phyloP scores from a whole-genome alignment of 2,113 vertebrate genomes.

The Xenopus tropicalis region UCB_Xtro_10.0 CM004445.2:145708501-145709000 shows the following conservation, averaged over 20 bases:
- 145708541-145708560: neutral
- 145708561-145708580: neutral
- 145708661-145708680: neutral
- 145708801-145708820: neutral
- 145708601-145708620: neutral
- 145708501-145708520: neutral
- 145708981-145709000: neutral
- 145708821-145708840: neutral
- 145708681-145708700: neutral
- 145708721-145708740: neutral
- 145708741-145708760: neutral
- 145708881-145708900: neutral
- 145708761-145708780: neutral
- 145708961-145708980: conserved; percentile 16
- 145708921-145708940: conserved; percentile 36
- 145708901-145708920: conserved; percentile 23
- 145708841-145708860: neutral
- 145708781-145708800: neutral
- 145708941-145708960: conserved; percentile 33
- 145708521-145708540: neutral
- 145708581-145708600: neutral
- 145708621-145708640: conserved; percentile 1
- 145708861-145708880: conserved; percentile 24
- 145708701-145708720: neutral
- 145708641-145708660: neutral